phyloP scores from a whole-genome alignment of 2,888 invertebrate genomes.

The Agonopterix arenella region DNA sequence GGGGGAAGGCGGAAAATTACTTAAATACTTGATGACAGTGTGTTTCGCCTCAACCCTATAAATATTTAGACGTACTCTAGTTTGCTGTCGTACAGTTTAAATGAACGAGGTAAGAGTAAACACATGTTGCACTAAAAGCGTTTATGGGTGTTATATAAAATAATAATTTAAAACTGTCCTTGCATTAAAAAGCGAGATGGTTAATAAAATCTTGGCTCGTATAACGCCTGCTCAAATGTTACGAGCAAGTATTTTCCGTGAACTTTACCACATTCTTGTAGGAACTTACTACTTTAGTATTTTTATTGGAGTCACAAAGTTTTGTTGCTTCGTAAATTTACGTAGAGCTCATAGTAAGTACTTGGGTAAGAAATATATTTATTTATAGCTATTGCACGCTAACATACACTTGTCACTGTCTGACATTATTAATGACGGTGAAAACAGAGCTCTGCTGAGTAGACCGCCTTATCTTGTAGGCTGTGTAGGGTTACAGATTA shows the following conservation, averaged over 20 bases:
- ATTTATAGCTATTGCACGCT: too few species aligned
- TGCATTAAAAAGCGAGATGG: conserved; percentile 19
- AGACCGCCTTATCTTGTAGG: too few species aligned
- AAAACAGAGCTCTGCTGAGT: too few species aligned
- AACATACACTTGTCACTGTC: too few species aligned
- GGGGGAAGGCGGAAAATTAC: conserved; percentile 58
- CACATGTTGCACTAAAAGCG: conserved; percentile 55
- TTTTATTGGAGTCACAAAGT: too few species aligned
- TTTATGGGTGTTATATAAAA: conserved; percentile 43
- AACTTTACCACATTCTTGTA: background rate
- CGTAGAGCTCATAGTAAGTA: too few species aligned
- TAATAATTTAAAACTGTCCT: conserved; percentile 34
- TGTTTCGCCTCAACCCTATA: conserved; percentile 28
- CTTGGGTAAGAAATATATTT: too few species aligned
- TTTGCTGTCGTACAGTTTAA: conserved; percentile 45
- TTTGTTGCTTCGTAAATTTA: too few species aligned
- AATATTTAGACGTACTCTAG: conserved; percentile 51
- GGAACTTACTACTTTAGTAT: background rate
- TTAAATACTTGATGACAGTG: conserved; percentile 52
- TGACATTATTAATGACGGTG: too few species aligned
- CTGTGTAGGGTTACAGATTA: too few species aligned
- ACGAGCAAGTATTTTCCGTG: conserved; percentile 30
- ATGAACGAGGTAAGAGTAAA: conserved; percentile 55
- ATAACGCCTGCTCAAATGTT: conserved; percentile 37
- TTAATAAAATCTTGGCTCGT: conserved; percentile 1